A percentile compares a stretch with the other conserved stretches of the same genome.
These are phyloP conservation scores for Gadus macrocephalus DNA, from an alignment of 2,113 vertebrate species.

Conservation along the genomic window DNA sequence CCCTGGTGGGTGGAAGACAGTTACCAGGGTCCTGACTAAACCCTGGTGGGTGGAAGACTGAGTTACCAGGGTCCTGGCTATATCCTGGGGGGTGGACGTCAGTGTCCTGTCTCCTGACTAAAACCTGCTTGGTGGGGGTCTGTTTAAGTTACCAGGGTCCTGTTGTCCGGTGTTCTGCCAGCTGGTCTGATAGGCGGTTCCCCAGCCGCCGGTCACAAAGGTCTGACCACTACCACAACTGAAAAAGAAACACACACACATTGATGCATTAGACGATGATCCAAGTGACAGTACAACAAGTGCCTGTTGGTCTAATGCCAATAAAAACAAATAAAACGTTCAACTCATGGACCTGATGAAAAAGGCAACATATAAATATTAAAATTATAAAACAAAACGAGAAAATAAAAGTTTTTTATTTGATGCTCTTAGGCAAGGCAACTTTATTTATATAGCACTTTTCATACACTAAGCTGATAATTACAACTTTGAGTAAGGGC, in stretches of 20 bases:
- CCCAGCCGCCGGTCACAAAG: conserved; percentile 94
- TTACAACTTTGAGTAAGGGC: neutral
- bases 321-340: no score
- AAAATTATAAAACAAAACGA: neutral
- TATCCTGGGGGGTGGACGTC: no score
- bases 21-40: conserved; percentile 1
- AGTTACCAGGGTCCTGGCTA: neutral
- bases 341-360: neutral
- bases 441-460: no score
- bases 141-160: conserved; percentile 80
- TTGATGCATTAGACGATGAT: neutral
- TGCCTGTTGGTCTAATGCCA: no score
- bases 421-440: neutral
- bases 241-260: conserved; percentile 21
- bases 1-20: no score
- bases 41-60: no score
- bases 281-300: no score
- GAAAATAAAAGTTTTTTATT: neutral
- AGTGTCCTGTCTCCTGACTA: neutral
- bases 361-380: neutral
- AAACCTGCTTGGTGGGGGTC: conserved; percentile 9
- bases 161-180: conserved; percentile 93
- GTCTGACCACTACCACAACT: conserved; percentile 84
- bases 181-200: conserved; percentile 87
- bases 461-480: neutral